A percentile compares a stretch with the other conserved stretches of the same genome.
Conservation (phyloP, 2,888 invertebrate genomes). For the Caenorhabditis sp. region DNA sequence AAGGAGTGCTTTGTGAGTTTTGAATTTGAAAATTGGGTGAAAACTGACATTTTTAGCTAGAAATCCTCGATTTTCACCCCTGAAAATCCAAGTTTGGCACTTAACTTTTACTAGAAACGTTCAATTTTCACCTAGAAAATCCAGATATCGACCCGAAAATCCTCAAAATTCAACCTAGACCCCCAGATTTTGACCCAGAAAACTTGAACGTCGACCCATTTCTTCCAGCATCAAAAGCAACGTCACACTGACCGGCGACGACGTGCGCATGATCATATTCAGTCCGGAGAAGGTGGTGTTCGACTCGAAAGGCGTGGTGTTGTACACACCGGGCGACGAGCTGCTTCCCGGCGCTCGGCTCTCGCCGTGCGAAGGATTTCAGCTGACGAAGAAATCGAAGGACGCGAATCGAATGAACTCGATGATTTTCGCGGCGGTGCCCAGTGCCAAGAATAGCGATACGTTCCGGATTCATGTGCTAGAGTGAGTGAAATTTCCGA, state of each 20-base stretch:
- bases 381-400: slow-evolving; percentile 53
- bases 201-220: no score
- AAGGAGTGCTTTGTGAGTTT: slow-evolving; percentile 35
- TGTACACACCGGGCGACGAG: slow-evolving; percentile 62
- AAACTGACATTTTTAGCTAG: no score
- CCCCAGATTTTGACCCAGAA: no score
- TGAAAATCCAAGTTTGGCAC: no score
- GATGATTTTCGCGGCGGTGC: slow-evolving; percentile 78
- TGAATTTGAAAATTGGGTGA: no score
- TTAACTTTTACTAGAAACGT: no score
- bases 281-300: slow-evolving; percentile 66
- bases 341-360: neutral
- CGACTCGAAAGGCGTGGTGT: slow-evolving; percentile 63
- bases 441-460: slow-evolving; percentile 67
- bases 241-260: neutral
- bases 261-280: slow-evolving; percentile 57
- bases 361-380: slow-evolving; percentile 55
- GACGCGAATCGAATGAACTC: slow-evolving; percentile 62
- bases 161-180: no score
- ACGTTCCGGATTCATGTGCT: slow-evolving; percentile 78
- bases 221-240: slow-evolving; percentile 46
- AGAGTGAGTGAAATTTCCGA: slow-evolving; percentile 57
- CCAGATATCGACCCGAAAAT: no score
- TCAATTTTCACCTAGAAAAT: no score
- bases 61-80: no score